Evolutionary conservation across 2,113 vertebrate genomes (phyloP).

Genomic region (Eretmochelys imbricata): DNA sequence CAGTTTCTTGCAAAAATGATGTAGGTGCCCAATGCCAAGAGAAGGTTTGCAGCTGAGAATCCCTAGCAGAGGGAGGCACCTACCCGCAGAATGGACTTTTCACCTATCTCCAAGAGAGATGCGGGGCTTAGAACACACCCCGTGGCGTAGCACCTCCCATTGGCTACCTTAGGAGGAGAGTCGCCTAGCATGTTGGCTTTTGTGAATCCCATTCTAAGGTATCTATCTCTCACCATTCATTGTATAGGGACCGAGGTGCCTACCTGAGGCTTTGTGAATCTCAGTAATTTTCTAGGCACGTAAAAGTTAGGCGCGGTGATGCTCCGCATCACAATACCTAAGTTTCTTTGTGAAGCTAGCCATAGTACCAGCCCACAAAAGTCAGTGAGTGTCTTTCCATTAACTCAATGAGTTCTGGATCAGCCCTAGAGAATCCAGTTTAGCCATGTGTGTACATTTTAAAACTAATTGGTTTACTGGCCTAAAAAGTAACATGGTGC

Average conservation of each 20-base stretch:
- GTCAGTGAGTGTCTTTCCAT: not conserved
- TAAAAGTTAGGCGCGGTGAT: not conserved
- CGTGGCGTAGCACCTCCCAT: too few species aligned
- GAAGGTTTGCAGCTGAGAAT: not conserved
- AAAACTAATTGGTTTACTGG: not conserved
- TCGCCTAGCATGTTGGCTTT: not conserved
- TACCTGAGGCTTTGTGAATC: not conserved
- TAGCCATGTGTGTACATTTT: not conserved
- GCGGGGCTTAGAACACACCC: not conserved
- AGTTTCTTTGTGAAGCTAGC: not conserved
- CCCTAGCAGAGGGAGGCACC: not conserved
- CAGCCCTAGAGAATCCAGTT: not conserved
- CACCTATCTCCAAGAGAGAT: not conserved
- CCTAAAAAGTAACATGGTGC: not conserved
- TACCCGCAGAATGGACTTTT: not conserved
- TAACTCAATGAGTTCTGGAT: rapidly evolving
- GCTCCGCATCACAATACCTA: not conserved
- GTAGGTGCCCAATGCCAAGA: not conserved
- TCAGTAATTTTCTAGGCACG: too few species aligned
- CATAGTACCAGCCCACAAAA: not conserved
- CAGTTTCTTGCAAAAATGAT: not conserved
- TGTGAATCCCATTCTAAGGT: not conserved
- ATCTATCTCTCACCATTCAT: not conserved
- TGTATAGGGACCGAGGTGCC: not conserved
- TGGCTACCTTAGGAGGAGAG: not conserved